phyloP scores from a whole-genome alignment of 2,888 invertebrate genomes.

The Halocaridina rubra region DNA sequence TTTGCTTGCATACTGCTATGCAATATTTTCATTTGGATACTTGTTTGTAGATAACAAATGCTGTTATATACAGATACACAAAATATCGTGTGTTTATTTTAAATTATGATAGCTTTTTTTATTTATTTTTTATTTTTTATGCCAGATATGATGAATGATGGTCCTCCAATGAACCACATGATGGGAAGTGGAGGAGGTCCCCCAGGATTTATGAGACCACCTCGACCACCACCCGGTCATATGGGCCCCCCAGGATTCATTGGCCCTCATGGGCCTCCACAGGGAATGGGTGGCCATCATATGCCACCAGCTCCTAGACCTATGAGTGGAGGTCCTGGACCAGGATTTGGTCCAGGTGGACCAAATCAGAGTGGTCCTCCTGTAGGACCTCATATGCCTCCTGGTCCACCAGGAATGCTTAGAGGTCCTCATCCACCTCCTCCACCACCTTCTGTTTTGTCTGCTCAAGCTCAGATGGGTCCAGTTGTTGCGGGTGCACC shows the following conservation, averaged over 20 bases:
- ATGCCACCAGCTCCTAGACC: constrained; percentile 7
- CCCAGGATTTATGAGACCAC: constrained; percentile 47
- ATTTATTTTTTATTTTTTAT: not conserved
- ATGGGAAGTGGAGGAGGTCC: constrained; percentile 52
- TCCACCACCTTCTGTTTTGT: constrained; percentile 36
- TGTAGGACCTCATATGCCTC: constrained; percentile 11
- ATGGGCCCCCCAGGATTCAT: constrained; percentile 22
- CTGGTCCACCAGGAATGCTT: constrained; percentile 15
- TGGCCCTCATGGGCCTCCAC: constrained; percentile 22
- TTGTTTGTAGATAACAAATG: too few species aligned
- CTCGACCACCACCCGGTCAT: constrained; percentile 36
- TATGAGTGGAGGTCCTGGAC: constrained; percentile 29
- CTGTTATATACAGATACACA: too few species aligned
- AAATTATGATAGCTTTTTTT: too few species aligned
- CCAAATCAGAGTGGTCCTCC: constrained; percentile 9
- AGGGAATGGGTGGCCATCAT: constrained; percentile 12
- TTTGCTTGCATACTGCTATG: too few species aligned
- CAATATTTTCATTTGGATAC: too few species aligned
- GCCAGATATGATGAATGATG: constrained; percentile 49
- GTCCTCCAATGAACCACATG: constrained; percentile 35
- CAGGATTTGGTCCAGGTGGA: constrained; percentile 9
- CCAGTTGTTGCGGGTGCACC: not conserved
- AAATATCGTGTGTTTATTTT: too few species aligned
- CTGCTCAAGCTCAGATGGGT: constrained; percentile 27
- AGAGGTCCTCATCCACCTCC: constrained; percentile 40